Base-by-base conservation (phyloP, 2,888 invertebrate genomes). In the Pollenia griseotomentosa region DNA sequence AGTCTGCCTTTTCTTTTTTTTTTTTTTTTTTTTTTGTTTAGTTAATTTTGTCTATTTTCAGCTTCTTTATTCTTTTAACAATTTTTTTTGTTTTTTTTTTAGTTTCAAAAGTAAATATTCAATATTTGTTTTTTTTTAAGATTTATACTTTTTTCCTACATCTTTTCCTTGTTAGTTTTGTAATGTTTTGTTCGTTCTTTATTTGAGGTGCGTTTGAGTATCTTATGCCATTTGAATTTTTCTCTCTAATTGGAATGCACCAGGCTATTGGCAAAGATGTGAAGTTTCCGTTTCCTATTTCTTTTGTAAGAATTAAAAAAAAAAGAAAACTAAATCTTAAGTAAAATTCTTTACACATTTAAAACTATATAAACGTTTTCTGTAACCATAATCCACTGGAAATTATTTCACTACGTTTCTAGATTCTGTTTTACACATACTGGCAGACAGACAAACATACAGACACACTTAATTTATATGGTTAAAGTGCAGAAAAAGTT, bases 201-300 rank as follows among this genome's bases (percentile, higher is more conserved):
- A 42, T 70, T 86, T 73, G 59, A 63, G 51, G 19, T 70, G 65
- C 63, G 51, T 79, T 74, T 19, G 82, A 84, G 61, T 84, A 82
- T 84, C 46, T 8, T 55, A 65, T 46, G 63, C 16, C 48, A 57
- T 78, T 87, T 78, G 65, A 51, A 78, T 78, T 65, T 84, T 19
- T 78, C 11, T 46, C 44, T 51, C 65, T 87, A 87, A 84, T 82
- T 84, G 84, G 51, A 81, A 82, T 84, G 78, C 84, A 87, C 55
- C 63, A 70, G 74, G 74, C 81, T 65, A 74, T 78, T 84, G 81
- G 44, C 63, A 74, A 73, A 82, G 80, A 87, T 81, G 75, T 87
- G 73, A 55, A 78, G 78, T 73, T 81, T 84, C 84, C 84, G 87
- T 82, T 84, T 87, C 78, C 87, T 81, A 63, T 78, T 79, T 42